Evolutionary conservation across 2,113 vertebrate genomes (phyloP).

Genomic region (Chroicocephalus ridibundus): DNA sequence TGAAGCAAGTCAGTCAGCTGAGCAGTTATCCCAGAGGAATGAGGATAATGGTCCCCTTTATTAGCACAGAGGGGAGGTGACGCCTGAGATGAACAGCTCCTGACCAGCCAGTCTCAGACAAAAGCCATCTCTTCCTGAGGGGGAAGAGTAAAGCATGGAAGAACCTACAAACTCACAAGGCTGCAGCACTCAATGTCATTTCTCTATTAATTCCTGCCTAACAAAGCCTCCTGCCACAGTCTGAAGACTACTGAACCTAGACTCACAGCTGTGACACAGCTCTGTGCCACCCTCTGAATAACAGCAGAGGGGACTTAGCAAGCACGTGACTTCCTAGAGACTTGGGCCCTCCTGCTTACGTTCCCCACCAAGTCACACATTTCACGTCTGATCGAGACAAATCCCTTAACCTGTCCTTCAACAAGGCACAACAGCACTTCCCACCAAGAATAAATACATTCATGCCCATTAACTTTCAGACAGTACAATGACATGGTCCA

Average conservation of each 20-base stretch:
- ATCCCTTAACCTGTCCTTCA: neutral
- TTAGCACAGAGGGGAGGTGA: neutral
- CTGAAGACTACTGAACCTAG: neutral
- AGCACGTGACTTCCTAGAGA: neutral
- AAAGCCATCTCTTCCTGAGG: neutral
- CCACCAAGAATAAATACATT: neutral
- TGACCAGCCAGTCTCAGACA: neutral
- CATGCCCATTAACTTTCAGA: neutral
- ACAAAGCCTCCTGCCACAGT: neutral
- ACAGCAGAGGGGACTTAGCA: neutral
- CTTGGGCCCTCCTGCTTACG: neutral
- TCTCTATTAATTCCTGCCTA: neutral
- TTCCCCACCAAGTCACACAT: neutral
- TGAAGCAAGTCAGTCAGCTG: neutral
- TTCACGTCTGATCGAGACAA: neutral
- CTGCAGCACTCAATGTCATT: neutral
- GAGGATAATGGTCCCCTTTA: neutral
- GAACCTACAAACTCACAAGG: fast-evolving
- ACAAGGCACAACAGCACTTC: neutral
- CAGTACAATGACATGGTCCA: neutral
- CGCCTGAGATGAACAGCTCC: neutral
- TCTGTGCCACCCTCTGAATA: neutral
- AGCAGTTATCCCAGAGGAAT: neutral
- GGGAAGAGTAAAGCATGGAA: neutral
- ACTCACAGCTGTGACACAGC: neutral